Conservation (phyloP, 1,140 invertebrate genomes). For the Drosophila oshimai region DNA sequence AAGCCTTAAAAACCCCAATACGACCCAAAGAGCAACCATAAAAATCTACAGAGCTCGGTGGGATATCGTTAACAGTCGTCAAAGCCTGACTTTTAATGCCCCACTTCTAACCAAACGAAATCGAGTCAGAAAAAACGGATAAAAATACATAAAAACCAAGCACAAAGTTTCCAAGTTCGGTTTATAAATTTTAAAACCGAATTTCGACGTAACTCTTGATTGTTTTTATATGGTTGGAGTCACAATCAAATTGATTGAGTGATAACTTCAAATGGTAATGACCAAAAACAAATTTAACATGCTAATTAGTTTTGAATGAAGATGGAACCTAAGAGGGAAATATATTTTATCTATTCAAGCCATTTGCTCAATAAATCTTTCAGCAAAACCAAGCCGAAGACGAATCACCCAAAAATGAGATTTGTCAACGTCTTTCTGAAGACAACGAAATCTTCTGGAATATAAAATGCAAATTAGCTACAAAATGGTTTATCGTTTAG, state of each 20-base stretch:
- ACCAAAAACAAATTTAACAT: slow-evolving; percentile 33
- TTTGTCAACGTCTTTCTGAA: slow-evolving; percentile 48
- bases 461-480: slow-evolving; percentile 68
- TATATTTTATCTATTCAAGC: slow-evolving; percentile 14
- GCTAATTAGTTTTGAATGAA: slow-evolving; percentile 57
- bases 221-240: slow-evolving; percentile 23
- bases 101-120: slow-evolving; percentile 2
- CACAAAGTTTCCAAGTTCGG: slow-evolving; percentile 19
- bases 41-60: slow-evolving; percentile 9
- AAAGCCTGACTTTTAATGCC: slow-evolving; percentile 39
- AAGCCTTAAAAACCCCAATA: not conserved
- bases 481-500: slow-evolving; percentile 41
- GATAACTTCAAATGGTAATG: slow-evolving; percentile 50
- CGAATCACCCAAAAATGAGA: slow-evolving; percentile 38
- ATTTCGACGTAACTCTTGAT: slow-evolving; percentile 6
- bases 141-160: slow-evolving; percentile 2
- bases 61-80: slow-evolving; percentile 1
- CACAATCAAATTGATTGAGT: slow-evolving; percentile 62
- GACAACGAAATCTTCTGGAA: slow-evolving; percentile 13
- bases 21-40: not conserved
- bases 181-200: slow-evolving; percentile 6
- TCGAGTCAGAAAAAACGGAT: not conserved
- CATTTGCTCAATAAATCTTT: slow-evolving; percentile 57
- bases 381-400: slow-evolving; percentile 22
- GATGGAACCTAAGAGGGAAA: not conserved